These are phyloP conservation scores for Limenitis camilla DNA, from an alignment of 2,888 invertebrate species.

Conservation along the genomic window DNA sequence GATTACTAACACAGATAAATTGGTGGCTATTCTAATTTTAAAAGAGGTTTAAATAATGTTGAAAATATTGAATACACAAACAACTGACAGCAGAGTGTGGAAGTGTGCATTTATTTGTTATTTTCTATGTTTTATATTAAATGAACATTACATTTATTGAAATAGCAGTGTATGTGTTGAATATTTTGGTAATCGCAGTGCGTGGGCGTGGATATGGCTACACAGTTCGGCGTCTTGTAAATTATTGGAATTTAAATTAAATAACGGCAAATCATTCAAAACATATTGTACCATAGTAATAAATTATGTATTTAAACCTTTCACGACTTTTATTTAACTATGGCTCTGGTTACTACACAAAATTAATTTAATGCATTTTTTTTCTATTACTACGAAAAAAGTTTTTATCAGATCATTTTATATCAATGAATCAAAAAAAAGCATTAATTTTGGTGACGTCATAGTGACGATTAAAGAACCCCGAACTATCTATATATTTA, in stretches of 20 bases:
- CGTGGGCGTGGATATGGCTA: constrained; percentile 37
- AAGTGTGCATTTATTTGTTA: constrained; percentile 53
- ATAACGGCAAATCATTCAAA: constrained; percentile 47
- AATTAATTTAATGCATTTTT: no score
- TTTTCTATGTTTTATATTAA: constrained; percentile 69
- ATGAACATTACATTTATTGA: constrained; percentile 35
- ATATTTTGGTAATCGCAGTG: constrained; percentile 37
- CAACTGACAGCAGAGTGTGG: constrained; percentile 23
- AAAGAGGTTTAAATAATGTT: no score
- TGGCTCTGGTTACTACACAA: no score
- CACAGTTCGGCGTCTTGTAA: constrained; percentile 28
- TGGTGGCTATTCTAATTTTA: no score
- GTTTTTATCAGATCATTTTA: no score
- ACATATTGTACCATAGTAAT: constrained; percentile 68
- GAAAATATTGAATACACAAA: no score
- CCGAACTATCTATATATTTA: no score
- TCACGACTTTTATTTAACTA: constrained; percentile 10
- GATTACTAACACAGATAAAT: no score
- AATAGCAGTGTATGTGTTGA: constrained; percentile 40
- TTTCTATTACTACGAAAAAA: no score
- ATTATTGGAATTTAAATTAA: constrained; percentile 20
- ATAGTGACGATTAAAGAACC: no score
- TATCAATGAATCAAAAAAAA: no score
- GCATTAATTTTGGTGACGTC: no score
- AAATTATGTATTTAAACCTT: constrained; percentile 71